Evolutionary conservation across 2,113 vertebrate genomes (phyloP).

Genomic region (Sturnira hondurensis): DNA sequence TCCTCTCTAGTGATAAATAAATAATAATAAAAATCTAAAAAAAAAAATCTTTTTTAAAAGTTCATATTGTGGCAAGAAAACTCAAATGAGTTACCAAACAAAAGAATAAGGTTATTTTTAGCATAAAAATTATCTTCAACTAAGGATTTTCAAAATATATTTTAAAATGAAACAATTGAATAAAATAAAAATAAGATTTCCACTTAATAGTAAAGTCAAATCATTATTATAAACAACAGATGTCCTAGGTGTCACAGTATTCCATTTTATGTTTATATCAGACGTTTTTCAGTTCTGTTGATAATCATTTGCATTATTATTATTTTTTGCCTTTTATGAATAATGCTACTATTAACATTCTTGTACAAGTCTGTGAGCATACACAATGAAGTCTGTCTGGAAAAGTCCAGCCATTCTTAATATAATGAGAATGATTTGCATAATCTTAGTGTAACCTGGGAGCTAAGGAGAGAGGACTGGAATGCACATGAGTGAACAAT

Average conservation of each 20-base stretch:
- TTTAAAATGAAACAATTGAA: conserved; percentile 58
- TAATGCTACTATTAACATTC: neutral
- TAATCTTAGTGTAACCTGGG: too few species aligned
- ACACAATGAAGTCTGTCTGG: too few species aligned
- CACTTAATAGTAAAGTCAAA: conserved; percentile 9
- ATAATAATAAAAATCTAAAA: too few species aligned
- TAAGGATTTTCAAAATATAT: conserved; percentile 8
- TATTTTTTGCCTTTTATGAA: neutral
- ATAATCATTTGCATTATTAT: neutral
- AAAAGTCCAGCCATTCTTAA: too few species aligned
- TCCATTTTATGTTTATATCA: neutral
- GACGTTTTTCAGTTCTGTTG: neutral
- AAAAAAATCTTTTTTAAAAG: too few species aligned
- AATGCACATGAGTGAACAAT: too few species aligned
- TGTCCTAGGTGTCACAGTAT: neutral
- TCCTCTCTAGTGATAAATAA: too few species aligned
- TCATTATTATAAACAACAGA: neutral
- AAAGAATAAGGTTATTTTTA: conserved; percentile 55
- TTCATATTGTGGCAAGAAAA: conserved; percentile 62
- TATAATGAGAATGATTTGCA: too few species aligned
- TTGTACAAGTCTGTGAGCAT: neutral
- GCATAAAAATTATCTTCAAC: conserved; percentile 43
- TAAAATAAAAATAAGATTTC: conserved; percentile 46
- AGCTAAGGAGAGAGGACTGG: too few species aligned
- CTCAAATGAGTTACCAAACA: conserved; percentile 57